Evolutionary conservation across 2,888 invertebrate species (phyloP).

Genomic region (Bombyx huttoni): DNA sequence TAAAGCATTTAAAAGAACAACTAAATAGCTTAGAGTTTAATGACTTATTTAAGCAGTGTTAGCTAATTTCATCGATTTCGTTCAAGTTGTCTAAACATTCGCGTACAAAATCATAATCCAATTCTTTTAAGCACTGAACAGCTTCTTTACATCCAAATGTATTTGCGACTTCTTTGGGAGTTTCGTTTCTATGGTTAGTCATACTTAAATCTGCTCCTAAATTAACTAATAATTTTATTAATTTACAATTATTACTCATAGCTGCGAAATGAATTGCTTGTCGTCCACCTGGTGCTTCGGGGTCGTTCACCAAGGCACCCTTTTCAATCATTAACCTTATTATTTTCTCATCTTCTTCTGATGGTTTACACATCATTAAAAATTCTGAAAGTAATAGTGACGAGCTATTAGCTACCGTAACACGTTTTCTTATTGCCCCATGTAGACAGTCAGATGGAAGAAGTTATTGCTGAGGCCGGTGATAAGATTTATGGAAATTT

Average conservation of each 20-base stretch:
- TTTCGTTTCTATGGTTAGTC: conserved; percentile 43
- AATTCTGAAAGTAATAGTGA: conserved; percentile 32
- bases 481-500: too few relatives aligned
- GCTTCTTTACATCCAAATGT: conserved; percentile 39
- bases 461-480: too few relatives aligned
- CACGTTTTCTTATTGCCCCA: too few relatives aligned
- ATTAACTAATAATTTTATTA: conserved; percentile 38
- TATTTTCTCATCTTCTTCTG: conserved; percentile 38
- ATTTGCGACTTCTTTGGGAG: conserved; percentile 45
- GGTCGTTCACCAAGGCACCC: conserved; percentile 44
- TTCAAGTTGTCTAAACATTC: not conserved
- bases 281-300: conserved; percentile 43
- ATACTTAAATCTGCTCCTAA: conserved; percentile 40
- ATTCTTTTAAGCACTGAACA: conserved; percentile 17
- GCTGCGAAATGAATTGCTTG: conserved; percentile 67
- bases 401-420: too few relatives aligned
- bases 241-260: conserved; percentile 48
- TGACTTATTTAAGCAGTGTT: too few relatives aligned
- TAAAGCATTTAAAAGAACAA: too few relatives aligned
- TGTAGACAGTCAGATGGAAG: too few relatives aligned
- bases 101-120: conserved; percentile 10
- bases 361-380: conserved; percentile 47
- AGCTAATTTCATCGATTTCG: not conserved
- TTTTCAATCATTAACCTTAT: conserved; percentile 39
- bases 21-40: too few relatives aligned